Evolutionary conservation across 92 coral and sea anemone species (phyloP), one percentile per base, ranked within the genome.

Genomic region (Plumapathes pennacea): DNA sequence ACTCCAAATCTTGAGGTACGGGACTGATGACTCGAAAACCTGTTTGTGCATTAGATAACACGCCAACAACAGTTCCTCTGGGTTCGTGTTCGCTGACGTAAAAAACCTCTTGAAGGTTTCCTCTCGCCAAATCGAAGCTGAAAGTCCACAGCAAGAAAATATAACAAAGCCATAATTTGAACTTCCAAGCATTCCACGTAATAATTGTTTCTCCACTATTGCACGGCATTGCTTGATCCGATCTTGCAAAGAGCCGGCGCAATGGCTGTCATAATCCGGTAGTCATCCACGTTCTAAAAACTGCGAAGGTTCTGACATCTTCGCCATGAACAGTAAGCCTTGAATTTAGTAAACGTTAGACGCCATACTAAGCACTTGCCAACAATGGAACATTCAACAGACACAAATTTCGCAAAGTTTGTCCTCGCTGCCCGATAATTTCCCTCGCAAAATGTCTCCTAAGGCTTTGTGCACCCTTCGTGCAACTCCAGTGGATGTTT

Each of bases 61-160:
- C 60, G 17, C 99, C 99, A 61, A 94, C 90, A 47, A 32, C 42
- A 15, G 96, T 77, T 48, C 86, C 89, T 19, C 37, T 67, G 10
- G 96, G 94, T 3, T 50, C 32, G 43, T 89, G 90, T 81, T 94
- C 99, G 52, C 67, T 57, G 69, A 94, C 68, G 41, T 50, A 71
- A 67, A 84, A 94, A n/a, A 52, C 31, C 44, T 14, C 19, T 54
- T 58, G 80, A 43, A 61, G 83, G 82, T 42, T 55, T 32, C 13
- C 51, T 47, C 45, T 32, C 31, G 66, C 40, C 32, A 54, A 50
- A 33, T 42, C 67, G 68, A 46, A 70, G 64, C 57, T 42, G 63
- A 70, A 69, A 51, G 60, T 50, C 79, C 79, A 83, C 65, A 71
- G 55, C 51, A 64, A 45, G 62, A 77, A 69, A 41, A 68, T 61